These are phyloP conservation scores for Apotomis betuletana DNA, from an alignment of 2,888 invertebrate genomes.

Conservation along the genomic window DNA sequence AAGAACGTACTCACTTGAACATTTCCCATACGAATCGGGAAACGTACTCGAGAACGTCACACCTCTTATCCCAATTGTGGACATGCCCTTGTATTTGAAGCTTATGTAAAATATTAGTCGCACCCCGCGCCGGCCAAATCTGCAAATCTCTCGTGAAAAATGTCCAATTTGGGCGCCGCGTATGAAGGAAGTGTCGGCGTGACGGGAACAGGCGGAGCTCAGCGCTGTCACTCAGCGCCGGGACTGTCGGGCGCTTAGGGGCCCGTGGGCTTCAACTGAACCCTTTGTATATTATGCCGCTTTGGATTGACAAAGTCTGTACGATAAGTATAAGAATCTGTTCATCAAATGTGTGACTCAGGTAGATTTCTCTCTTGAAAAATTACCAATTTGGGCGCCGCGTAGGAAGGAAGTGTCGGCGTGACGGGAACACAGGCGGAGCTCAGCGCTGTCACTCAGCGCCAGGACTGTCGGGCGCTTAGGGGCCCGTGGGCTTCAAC, in stretches of 20 bases:
- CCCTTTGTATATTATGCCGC: too few relatives aligned
- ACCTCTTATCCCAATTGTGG: too few relatives aligned
- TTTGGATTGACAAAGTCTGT: too few relatives aligned
- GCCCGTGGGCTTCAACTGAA: not conserved
- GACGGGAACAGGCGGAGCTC: conserved; percentile 39
- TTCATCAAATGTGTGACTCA: too few relatives aligned
- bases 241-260: conserved; percentile 10
- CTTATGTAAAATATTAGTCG: conserved; percentile 4
- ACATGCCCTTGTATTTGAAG: too few relatives aligned
- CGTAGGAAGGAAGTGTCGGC: conserved; percentile 29
- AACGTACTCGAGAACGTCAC: too few relatives aligned
- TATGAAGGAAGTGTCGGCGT: conserved; percentile 27
- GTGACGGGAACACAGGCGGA: conserved; percentile 40
- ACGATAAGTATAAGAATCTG: too few relatives aligned
- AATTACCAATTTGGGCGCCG: conserved; percentile 25
- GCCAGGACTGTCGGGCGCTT: not conserved
- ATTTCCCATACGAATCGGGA: too few relatives aligned
- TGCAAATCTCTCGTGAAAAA: conserved; percentile 36
- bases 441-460: conserved; percentile 36
- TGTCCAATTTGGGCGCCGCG: conserved; percentile 38
- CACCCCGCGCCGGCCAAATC: conserved; percentile 3
- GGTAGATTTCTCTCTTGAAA: not conserved
- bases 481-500: conserved; percentile 3
- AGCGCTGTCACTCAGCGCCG: conserved; percentile 31
- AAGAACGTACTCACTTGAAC: too few relatives aligned